Percentiles rank a stretch among this genome's conserved stretches.
Evolutionary conservation across 2,888 invertebrate genomes (phyloP).

Genomic region (Furcula furcula): DNA sequence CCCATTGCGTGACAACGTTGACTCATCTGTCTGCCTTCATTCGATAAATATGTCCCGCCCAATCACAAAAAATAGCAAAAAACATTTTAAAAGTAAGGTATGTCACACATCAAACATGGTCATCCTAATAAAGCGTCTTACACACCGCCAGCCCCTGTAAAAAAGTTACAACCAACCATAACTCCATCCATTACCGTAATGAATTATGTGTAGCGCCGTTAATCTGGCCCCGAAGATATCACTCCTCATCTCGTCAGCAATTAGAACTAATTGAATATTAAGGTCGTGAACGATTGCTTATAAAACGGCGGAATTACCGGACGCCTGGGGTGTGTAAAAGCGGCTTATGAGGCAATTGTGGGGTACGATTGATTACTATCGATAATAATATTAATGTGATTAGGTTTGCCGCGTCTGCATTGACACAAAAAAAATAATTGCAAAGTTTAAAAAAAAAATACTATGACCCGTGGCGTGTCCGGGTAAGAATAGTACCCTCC

Average conservation of each 20-base stretch:
- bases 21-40: no score
- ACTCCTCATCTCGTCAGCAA: conserved; percentile 59
- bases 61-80: no score
- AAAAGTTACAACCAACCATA: conserved; percentile 61
- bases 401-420: no score
- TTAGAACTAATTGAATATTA: conserved; percentile 75
- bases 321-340: conserved; percentile 29
- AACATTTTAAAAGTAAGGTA: no score
- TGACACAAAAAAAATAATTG: neutral
- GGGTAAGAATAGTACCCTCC: no score
- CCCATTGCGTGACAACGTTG: no score
- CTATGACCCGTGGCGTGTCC: no score
- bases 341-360: conserved; percentile 13
- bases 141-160: conserved; percentile 42
- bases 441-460: neutral
- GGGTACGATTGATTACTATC: neutral
- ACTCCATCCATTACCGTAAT: conserved; percentile 69
- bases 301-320: conserved; percentile 54
- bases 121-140: conserved; percentile 27
- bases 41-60: no score
- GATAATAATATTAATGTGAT: conserved; percentile 3
- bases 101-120: neutral
- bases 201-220: conserved; percentile 67
- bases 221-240: conserved; percentile 51
- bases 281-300: conserved; percentile 60